Base-by-base conservation (phyloP, 2,113 vertebrate genomes). In the Thalassarche chlororhynchos region DNA sequence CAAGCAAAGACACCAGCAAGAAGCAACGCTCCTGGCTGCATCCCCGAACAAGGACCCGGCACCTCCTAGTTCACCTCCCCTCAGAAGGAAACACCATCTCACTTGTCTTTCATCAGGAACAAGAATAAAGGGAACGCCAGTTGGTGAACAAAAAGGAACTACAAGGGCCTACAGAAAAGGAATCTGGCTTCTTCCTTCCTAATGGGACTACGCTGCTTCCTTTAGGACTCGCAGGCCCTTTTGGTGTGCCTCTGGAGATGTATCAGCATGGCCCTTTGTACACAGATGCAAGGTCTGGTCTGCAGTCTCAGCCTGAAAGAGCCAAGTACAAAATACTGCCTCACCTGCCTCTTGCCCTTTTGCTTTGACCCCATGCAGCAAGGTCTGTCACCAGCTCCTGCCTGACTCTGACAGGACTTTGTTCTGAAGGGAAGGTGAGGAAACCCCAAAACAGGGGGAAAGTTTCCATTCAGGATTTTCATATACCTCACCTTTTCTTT, bases 101-200 rank as follows among this genome's bases (percentile, higher is more conserved):
- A 70, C 19, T 38, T 76, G 57, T 71, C 28, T 68, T 76, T 62
- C 3, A 1, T 40, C 40, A 81, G 40, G 28, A 92, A 75, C 6
- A 85, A 87, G 24, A 94, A 76, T 10, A 28, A 87, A 66, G 13
- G 10, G 11, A 81, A 40, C 0, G 0, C 7, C 2, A 2, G 16
- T 13, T 8, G 15, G 3, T 40, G 34, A 77, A 55, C 16, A 55
- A 65, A 81, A 62, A 58, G 10, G 26, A 78, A 81, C 20, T 61
- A 28, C 13, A 74, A 87, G 31, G 29, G 38, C 5, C 13, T 65
- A 42, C 2, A 83, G 29, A 90, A 76, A 87, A 64, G 14, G 8
- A 62, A 81, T 68, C 18, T 38, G 29, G 5, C 17, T 80, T 78
- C 14, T 87, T 95, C 14, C 31, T 87, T 77, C 66, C 36, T 69